These are phyloP conservation scores for Argyresthia albistria DNA, from an alignment of 2,888 invertebrate species.

Conservation along the genomic window DNA sequence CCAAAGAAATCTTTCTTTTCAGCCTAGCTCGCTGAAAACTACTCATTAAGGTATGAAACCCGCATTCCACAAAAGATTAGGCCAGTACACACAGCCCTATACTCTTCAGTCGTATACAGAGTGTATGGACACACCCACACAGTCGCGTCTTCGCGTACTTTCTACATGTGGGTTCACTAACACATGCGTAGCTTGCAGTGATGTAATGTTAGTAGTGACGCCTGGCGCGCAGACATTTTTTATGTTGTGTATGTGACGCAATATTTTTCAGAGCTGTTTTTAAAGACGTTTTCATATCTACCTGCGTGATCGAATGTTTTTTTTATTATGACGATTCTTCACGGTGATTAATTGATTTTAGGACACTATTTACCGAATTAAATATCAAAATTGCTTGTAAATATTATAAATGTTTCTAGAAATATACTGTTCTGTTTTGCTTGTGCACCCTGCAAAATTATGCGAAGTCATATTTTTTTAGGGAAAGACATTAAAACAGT, in stretches of 20 bases:
- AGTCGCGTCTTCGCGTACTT: constrained; percentile 8
- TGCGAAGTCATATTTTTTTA: too few species aligned
- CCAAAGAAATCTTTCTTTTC: constrained; percentile 55
- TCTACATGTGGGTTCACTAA: constrained; percentile 26
- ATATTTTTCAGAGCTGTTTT: constrained; percentile 36
- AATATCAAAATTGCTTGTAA: too few species aligned
- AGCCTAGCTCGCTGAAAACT: constrained; percentile 46
- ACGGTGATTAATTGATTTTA: too few species aligned
- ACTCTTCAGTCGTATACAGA: too few species aligned
- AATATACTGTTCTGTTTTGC: too few species aligned
- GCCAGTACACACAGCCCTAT: constrained; percentile 22
- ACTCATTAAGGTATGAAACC: constrained; percentile 60
- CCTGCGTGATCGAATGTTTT: not conserved
- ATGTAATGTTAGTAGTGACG: constrained; percentile 64
- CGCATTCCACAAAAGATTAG: constrained; percentile 69
- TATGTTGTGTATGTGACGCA: constrained; percentile 64
- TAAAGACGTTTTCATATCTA: constrained; percentile 18
- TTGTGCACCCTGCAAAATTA: too few species aligned
- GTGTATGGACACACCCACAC: constrained; percentile 9
- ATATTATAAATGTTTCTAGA: too few species aligned
- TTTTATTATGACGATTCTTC: not conserved
- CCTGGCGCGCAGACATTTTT: constrained; percentile 62
- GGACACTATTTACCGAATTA: too few species aligned
- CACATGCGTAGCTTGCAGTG: constrained; percentile 23
- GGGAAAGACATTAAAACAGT: too few species aligned